These are phyloP conservation scores for Merops nubicus DNA, from an alignment of 2,113 vertebrate species.

Conservation along the genomic window DNA sequence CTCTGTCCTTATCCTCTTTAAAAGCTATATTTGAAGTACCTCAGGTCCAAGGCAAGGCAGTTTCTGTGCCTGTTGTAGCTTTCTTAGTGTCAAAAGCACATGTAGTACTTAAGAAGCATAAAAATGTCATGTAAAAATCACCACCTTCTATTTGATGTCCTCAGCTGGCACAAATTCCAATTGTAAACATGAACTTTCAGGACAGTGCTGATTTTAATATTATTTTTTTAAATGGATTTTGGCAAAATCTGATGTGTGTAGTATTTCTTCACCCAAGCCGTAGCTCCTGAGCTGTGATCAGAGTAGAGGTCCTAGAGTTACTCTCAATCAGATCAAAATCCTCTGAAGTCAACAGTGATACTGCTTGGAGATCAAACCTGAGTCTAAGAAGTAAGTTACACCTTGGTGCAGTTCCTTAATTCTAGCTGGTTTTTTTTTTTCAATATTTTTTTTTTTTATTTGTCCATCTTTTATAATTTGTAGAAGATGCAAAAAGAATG, in stretches of 20 bases:
- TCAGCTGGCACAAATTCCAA: neutral
- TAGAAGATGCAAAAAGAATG: neutral
- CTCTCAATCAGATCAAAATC: neutral
- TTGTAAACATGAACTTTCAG: neutral
- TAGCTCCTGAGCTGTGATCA: neutral
- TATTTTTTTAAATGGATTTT: neutral
- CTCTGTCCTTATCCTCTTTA: neutral
- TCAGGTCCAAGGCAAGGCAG: neutral
- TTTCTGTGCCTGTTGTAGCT: neutral
- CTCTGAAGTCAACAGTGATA: neutral
- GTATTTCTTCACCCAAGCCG: neutral
- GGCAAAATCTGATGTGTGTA: neutral
- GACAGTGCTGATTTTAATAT: fast-evolving
- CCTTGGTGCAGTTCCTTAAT: neutral
- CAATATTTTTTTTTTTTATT: neutral
- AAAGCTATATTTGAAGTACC: neutral
- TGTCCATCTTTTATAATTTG: neutral
- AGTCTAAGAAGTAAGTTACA: neutral
- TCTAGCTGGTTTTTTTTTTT: neutral
- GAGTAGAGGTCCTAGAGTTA: neutral
- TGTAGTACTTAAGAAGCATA: neutral
- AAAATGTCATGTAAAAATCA: neutral
- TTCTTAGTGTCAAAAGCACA: neutral
- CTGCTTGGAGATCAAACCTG: neutral
- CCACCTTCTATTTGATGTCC: neutral